phyloP scores from a whole-genome alignment of 2,797 vertebrate species.

The Lindbergichthys nudifrons region DNA sequence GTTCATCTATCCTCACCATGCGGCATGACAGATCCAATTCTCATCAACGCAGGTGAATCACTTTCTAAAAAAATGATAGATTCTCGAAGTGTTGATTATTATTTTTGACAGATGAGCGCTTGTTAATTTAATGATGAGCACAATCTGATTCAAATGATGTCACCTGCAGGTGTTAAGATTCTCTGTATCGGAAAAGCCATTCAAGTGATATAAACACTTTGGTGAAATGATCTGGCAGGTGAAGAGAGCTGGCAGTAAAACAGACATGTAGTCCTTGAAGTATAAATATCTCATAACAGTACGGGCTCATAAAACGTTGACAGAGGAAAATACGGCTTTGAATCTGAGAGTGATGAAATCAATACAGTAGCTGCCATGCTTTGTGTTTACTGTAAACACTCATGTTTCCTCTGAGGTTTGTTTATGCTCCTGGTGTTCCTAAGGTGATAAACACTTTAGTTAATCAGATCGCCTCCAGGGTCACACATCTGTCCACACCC shows the following conservation, averaged over 20 bases:
- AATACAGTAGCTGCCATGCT: conserved; percentile 26
- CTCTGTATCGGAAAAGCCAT: not conserved
- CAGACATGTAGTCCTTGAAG: conserved; percentile 14
- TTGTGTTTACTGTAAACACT: conserved; percentile 48
- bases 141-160: conserved; percentile 32
- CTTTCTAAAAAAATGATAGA: conserved; percentile 16
- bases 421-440: conserved; percentile 31
- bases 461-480: conserved; percentile 51
- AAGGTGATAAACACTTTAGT: conserved; percentile 54
- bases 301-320: conserved; percentile 8
- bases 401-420: conserved; percentile 46
- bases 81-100: conserved; percentile 35
- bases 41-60: conserved; percentile 43
- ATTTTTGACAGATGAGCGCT: conserved; percentile 35
- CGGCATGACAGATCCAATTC: conserved; percentile 40
- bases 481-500: conserved; percentile 49
- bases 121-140: conserved; percentile 43
- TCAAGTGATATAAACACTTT: conserved; percentile 32
- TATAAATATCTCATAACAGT: conserved; percentile 30
- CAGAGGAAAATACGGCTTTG: conserved; percentile 20
- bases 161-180: conserved; percentile 1
- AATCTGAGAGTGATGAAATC: conserved; percentile 36
- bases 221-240: conserved; percentile 29
- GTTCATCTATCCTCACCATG: conserved; percentile 57
- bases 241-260: conserved; percentile 18